Base-by-base conservation (phyloP, 2,113 vertebrate genomes). In the Chelonoidis abingdonii region DNA sequence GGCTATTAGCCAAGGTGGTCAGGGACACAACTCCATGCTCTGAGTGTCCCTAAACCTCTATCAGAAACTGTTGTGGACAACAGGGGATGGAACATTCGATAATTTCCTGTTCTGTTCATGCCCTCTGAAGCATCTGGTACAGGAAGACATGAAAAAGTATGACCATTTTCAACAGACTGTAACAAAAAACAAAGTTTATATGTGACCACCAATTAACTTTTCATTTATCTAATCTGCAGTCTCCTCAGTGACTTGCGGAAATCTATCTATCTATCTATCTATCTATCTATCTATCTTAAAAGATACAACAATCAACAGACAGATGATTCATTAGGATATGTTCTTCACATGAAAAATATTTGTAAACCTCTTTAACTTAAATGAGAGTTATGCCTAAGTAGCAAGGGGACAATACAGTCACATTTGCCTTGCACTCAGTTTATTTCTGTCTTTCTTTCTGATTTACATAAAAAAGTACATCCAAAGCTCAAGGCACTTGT, bases 301-400 rank as follows among this genome's bases (percentile, higher is more conserved):
- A 72, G 35, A 72, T 72, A 38, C 21, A 21, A 72, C 19, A 22
- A 12, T 38, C 69, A 72, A 72, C n/a, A 38, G 35, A 72, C 69
- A 38, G 69, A 72, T 72, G n/a, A 72, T 29, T 62, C 27, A 65
- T 17, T 24, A 44, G 9, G 22, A 75, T 75, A 75, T 13, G 41
- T 12, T 75, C 21, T 75, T 75, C 87, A 80, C 7, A 22, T 52
- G 31, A 93, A 80, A 86, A 8, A 13, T 87, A 88, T 93, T 95
- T 94, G 85, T 65, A 95, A 97, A 97, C 93, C 86, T 57, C 69
- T 87, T 52, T 94, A 94, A 59, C 4, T 91, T 95, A 80, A 3
- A 65, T 54, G 81, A 95, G 92, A 93, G 62, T 90, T 90, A n/a
- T 72, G 41, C 56, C 83, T 96, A 81, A 97, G 95, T 88, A 93